Evolutionary conservation across 2,888 invertebrate genomes (phyloP).

Genomic region (Cremastinae sp.): DNA sequence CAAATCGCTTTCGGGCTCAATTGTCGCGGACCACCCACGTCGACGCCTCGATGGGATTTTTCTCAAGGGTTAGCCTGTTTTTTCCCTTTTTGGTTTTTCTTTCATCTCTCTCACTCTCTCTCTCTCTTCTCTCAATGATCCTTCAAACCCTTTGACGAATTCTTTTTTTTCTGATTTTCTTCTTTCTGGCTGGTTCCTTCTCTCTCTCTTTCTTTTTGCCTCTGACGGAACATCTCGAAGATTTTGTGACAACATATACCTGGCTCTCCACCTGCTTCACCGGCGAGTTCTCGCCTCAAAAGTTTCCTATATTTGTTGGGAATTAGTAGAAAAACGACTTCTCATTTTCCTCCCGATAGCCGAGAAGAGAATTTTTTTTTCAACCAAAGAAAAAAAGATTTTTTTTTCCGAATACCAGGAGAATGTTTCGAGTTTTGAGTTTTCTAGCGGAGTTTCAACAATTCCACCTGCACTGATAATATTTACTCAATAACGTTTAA

Average conservation of each 20-base stretch:
- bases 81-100: constrained; percentile 35
- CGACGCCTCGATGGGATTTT: constrained; percentile 50
- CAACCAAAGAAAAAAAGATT: constrained; percentile 1
- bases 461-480: constrained; percentile 42
- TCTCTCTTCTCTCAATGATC: constrained; percentile 27
- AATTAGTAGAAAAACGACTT: constrained; percentile 72
- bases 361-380: constrained; percentile 22
- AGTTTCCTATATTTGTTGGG: constrained; percentile 66
- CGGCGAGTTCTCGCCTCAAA: constrained; percentile 15
- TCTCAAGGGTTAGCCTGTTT: constrained; percentile 23
- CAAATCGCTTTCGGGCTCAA: constrained; percentile 39
- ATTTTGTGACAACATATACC: constrained; percentile 76
- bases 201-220: constrained; percentile 34
- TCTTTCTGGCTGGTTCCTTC: constrained; percentile 18
- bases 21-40: constrained; percentile 58
- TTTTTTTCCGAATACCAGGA: constrained; percentile 31
- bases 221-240: constrained; percentile 65
- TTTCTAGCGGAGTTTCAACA: background rate
- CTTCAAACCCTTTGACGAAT: constrained; percentile 44
- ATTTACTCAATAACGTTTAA: constrained; percentile 30
- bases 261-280: constrained; percentile 70
- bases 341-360: constrained; percentile 24
- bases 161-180: constrained; percentile 17
- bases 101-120: constrained; percentile 10
- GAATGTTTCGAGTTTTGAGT: constrained; percentile 38